Evolutionary conservation across 2,888 invertebrate species (phyloP).

Genomic region (Agrilus mali): DNA sequence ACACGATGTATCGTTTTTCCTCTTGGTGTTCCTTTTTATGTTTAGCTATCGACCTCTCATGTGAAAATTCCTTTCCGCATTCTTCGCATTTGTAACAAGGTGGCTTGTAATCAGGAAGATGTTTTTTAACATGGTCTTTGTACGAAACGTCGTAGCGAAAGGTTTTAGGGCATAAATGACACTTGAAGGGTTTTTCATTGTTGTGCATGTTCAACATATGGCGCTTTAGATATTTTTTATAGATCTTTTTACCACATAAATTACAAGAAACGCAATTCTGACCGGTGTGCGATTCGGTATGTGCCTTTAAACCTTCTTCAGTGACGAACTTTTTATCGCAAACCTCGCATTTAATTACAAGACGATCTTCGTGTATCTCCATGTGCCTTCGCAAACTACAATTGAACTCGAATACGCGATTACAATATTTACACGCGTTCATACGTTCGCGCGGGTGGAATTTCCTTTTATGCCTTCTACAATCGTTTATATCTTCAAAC

Average conservation of each 20-base stretch:
- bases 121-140: constrained; percentile 12
- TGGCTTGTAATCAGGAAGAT: constrained; percentile 3
- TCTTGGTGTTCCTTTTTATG: constrained; percentile 11
- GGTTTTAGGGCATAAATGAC: constrained; percentile 34
- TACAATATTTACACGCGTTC: too few species aligned
- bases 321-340: constrained; percentile 40
- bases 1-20: constrained; percentile 7
- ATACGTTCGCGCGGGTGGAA: too few species aligned
- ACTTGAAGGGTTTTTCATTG: constrained; percentile 17
- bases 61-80: constrained; percentile 14
- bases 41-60: constrained; percentile 18
- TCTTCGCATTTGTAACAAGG: constrained; percentile 5
- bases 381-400: too few species aligned
- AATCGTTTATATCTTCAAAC: too few species aligned
- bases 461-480: too few species aligned
- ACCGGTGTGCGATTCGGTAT: constrained; percentile 26
- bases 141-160: constrained; percentile 36
- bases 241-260: constrained; percentile 7
- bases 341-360: constrained; percentile 29
- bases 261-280: constrained; percentile 35
- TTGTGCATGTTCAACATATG: neutral
- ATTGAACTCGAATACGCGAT: too few species aligned
- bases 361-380: too few species aligned
- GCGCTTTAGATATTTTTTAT: neutral
- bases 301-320: neutral